Base-by-base conservation (phyloP, 1,140 invertebrate genomes). In the Lucilia cuprina region DNA sequence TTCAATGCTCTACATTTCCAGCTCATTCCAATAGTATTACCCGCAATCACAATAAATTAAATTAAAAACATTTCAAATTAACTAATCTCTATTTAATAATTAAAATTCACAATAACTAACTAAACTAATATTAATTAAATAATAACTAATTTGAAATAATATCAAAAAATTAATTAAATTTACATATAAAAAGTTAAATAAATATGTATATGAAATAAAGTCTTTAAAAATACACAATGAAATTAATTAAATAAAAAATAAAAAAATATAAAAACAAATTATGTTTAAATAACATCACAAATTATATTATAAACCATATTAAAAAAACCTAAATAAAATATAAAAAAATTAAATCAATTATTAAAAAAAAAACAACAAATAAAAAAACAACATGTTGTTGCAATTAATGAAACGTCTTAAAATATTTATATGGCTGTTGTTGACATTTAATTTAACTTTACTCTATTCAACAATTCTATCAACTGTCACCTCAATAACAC, bases 351-450 rank as follows among this genome's bases (percentile, higher is more conserved):
- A 55, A 55, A 30, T 30, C 25, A 30, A 30, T 30, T 30, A n/a
- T n/a, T n/a, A n/a, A n/a, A 30, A 49, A 12, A 65, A 65, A n/a
- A 19, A 65, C 0, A 65, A 65, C n/a, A 65, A 65, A 65, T n/a
- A 65, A n/a, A 7, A 70, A 21, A 21, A 70, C 65, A 70, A 7
- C 65, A 70, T 70, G 65, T 70, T 19, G 65, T 19, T 70, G 65
- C 65, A 70, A 70, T 21, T 70, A 70, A 70, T 70, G 19, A 70
- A 70, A 70, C 65, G 21, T 70, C 65, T 70, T 70, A 21, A 70
- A 21, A 70, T 70, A 70, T 25, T 70, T 25, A 10, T 70, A 70
- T 70, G 65, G 65, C n/a, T 70, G 65, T 10, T 70, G 65, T 70
- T 70, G 65, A 70, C 65, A 70, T 70, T 70, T 70, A 19, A 70